Evolutionary conservation across 2,113 vertebrate species (phyloP).

Genomic region (Vulpes vulpes): DNA sequence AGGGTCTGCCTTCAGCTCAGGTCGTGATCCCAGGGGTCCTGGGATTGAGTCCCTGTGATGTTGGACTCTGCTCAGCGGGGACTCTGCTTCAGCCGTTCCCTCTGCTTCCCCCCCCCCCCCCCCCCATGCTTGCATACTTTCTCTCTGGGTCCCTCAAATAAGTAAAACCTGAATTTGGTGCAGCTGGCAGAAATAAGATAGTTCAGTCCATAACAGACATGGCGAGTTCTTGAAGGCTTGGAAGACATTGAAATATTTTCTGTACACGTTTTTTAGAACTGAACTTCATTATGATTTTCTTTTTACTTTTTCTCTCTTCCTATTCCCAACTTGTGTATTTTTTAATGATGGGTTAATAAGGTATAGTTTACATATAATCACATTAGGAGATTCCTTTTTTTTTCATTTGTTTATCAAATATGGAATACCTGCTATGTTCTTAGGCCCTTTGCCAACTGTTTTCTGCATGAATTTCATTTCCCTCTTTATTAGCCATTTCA

Average conservation of each 20-base stretch:
- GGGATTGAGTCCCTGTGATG: not conserved
- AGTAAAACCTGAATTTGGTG: not conserved
- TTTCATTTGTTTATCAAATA: not conserved
- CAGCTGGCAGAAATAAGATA: not conserved
- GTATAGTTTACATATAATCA: not conserved
- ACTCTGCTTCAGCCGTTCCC: not conserved
- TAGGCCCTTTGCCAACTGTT: not conserved
- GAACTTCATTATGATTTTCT: not conserved
- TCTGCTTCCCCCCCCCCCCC: not conserved
- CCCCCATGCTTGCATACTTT: not conserved
- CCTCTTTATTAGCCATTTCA: not conserved
- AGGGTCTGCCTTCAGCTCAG: not conserved
- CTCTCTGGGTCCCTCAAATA: not conserved
- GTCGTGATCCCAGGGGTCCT: not conserved
- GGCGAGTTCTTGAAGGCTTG: not conserved
- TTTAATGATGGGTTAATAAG: not conserved
- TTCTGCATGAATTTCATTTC: not conserved
- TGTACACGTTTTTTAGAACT: not conserved
- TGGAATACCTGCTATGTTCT: not conserved
- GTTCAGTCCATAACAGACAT: not conserved
- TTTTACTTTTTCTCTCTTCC: not conserved
- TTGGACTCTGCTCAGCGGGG: not conserved
- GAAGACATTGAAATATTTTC: not conserved
- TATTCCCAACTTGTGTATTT: not conserved
- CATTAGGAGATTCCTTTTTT: not conserved